Conservation (phyloP, 2,797 vertebrate species). For the Anguilla megastoma region DNA sequence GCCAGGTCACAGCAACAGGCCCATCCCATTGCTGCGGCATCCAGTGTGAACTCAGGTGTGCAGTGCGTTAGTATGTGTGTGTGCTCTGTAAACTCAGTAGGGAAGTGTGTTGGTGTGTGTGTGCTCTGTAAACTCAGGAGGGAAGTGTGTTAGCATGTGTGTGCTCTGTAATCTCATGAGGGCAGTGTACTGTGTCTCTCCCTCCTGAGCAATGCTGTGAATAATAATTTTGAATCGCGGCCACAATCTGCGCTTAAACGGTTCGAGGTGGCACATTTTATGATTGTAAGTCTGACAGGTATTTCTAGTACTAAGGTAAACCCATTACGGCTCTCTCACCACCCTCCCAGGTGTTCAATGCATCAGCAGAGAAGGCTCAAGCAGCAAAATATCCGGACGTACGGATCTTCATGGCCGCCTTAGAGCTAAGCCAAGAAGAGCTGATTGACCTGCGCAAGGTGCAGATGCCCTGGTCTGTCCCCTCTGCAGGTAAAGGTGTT, state of each 20-base stretch:
- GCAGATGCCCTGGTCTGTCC: conserved; percentile 77
- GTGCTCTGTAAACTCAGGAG: too few species aligned
- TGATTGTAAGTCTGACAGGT: neutral
- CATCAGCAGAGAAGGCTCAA: conserved; percentile 69
- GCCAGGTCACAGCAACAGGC: too few species aligned
- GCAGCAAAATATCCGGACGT: conserved; percentile 73
- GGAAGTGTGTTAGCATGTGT: too few species aligned
- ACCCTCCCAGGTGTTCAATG: conserved; percentile 76
- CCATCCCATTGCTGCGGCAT: too few species aligned
- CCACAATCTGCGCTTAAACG: neutral
- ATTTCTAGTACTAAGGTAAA: neutral
- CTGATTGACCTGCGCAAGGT: conserved; percentile 73
- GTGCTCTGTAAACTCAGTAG: too few species aligned
- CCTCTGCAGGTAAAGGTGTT: conserved; percentile 66
- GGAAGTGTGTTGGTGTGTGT: too few species aligned
- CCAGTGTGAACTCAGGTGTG: too few species aligned
- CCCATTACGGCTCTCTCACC: neutral
- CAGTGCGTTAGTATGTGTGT: too few species aligned
- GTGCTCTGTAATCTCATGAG: too few species aligned
- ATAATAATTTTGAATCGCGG: too few species aligned
- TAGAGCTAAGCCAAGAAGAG: conserved; percentile 63
- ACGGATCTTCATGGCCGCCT: conserved; percentile 74
- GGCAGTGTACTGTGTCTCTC: too few species aligned
- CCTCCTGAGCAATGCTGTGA: too few species aligned
- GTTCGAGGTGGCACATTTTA: conserved; percentile 66